phyloP scores from a whole-genome alignment of 2,888 invertebrate genomes.

The Scaptodrosophila latifasciaeformis region DNA sequence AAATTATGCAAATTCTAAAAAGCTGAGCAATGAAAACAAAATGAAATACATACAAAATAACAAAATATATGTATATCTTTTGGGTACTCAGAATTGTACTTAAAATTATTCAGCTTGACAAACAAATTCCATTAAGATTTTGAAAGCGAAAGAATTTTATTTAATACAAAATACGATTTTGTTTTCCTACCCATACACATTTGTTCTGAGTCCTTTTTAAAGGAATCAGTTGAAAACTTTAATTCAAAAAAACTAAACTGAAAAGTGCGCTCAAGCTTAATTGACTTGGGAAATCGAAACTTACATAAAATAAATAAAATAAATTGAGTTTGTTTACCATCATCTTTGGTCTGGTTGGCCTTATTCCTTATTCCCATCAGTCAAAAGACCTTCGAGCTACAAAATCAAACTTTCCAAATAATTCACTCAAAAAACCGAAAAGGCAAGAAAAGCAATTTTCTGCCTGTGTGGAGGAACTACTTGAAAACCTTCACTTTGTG shows the following conservation, averaged over 20 bases:
- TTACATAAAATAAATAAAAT: no score
- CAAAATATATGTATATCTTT: neutral
- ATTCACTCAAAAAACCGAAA: conserved; percentile 23
- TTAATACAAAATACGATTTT: no score
- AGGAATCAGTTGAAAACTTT: conserved; percentile 20
- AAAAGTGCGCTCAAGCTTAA: conserved; percentile 44
- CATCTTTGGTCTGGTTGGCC: no score
- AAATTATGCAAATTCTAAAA: conserved; percentile 17
- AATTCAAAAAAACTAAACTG: conserved; percentile 23
- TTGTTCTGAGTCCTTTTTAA: no score
- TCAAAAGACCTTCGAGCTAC: no score
- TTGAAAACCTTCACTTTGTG: conserved; percentile 46
- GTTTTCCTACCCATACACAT: neutral
- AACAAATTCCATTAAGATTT: neutral
- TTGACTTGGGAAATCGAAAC: conserved; percentile 37
- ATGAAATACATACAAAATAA: neutral
- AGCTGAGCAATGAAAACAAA: conserved; percentile 4
- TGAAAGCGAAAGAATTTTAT: neutral
- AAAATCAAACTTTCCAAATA: conserved; percentile 36
- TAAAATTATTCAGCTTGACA: neutral
- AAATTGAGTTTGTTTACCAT: conserved; percentile 25
- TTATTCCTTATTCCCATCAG: no score
- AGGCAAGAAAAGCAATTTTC: conserved; percentile 50
- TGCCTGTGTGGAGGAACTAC: conserved; percentile 31
- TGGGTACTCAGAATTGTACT: neutral